A percentile compares a stretch with the other conserved stretches of the same genome.
Evolutionary conservation across 2,888 invertebrate species (phyloP).

Genomic region (Melinopterus prodromus): DNA sequence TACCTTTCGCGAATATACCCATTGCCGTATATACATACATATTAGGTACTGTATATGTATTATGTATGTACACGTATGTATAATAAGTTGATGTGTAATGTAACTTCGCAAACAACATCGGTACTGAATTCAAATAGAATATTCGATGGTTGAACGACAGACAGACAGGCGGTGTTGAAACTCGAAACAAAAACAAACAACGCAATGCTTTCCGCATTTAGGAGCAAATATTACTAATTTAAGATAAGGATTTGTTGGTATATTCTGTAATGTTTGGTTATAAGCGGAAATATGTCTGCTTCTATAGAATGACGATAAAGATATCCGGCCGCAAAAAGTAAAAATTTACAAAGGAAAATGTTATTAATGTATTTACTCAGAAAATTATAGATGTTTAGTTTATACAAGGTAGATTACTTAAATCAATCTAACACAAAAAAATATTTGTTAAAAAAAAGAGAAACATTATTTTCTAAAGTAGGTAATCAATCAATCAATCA

Average conservation of each 20-base stretch:
- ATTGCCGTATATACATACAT: no score
- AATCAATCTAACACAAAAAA: no score
- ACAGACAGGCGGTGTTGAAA: neutral
- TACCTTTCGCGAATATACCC: no score
- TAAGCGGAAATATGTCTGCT: neutral
- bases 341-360: no score
- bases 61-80: neutral
- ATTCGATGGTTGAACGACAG: neutral
- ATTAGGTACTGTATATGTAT: no score
- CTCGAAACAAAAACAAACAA: neutral
- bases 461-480: no score
- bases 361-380: no score
- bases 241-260: neutral
- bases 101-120: neutral
- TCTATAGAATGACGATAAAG: neutral
- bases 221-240: neutral
- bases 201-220: neutral
- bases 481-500: no score
- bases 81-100: neutral
- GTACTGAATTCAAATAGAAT: neutral
- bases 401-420: no score
- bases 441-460: no score
- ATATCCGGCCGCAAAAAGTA: neutral
- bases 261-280: neutral
- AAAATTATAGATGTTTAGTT: no score